A percentile compares a stretch with the other conserved stretches of the same genome.
Evolutionary conservation across 2,888 invertebrate species (phyloP).

Genomic region (Eristalis pertinax): DNA sequence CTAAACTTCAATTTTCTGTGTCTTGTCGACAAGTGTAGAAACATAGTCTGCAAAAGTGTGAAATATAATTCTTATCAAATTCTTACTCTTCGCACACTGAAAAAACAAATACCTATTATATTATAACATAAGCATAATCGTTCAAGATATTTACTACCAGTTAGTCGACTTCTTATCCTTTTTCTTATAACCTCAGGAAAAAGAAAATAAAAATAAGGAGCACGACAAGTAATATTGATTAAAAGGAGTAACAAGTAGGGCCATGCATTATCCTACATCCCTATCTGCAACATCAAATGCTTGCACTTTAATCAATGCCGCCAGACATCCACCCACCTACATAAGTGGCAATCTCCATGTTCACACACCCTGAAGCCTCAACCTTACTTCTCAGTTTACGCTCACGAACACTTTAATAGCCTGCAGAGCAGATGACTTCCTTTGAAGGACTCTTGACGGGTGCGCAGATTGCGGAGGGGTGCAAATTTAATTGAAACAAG

Average conservation of each 20-base stretch:
- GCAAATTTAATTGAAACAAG: slow-evolving; percentile 73
- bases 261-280: not conserved
- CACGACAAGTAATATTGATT: not conserved
- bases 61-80: too few species aligned
- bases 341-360: slow-evolving; percentile 75
- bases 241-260: not conserved
- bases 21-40: too few species aligned
- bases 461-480: slow-evolving; percentile 40
- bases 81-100: too few species aligned
- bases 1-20: too few species aligned
- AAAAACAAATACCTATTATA: too few species aligned
- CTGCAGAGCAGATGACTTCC: slow-evolving; percentile 54
- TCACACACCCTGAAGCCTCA: slow-evolving; percentile 80
- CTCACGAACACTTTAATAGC: slow-evolving; percentile 42
- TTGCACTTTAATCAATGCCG: slow-evolving; percentile 63
- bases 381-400: slow-evolving; percentile 76
- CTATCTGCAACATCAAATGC: slow-evolving; percentile 40
- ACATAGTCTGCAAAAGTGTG: too few species aligned
- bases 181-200: not conserved
- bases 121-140: too few species aligned
- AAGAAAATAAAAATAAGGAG: not conserved
- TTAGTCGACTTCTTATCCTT: not conserved
- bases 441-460: slow-evolving; percentile 21
- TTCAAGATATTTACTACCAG: not conserved
- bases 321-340: slow-evolving; percentile 67